Percentiles rank a stretch among this genome's conserved stretches.
Evolutionary conservation across 2,797 vertebrate genomes (phyloP).

Genomic region (Parauchenoglanis punctatus): DNA sequence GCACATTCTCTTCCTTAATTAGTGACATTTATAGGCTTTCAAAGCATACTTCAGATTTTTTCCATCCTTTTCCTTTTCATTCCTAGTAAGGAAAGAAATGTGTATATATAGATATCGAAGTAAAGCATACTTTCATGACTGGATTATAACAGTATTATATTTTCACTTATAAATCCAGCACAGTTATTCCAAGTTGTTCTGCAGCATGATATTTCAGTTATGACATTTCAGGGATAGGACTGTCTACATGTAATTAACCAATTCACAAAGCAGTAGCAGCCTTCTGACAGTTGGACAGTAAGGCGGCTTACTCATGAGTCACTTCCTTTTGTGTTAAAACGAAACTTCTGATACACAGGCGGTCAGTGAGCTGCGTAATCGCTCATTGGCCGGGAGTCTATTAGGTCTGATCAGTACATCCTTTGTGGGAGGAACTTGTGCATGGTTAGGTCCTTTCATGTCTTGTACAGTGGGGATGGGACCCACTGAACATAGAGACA

Average conservation of each 20-base stretch:
- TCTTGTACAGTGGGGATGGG: background rate
- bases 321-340: slow-evolving; percentile 15
- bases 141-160: background rate
- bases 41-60: slow-evolving; percentile 41
- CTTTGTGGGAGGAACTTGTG: slow-evolving; percentile 31
- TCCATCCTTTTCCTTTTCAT: slow-evolving; percentile 19
- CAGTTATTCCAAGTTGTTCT: background rate
- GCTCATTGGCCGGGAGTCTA: background rate
- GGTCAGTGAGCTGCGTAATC: background rate
- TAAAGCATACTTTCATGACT: background rate
- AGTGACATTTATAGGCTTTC: slow-evolving; percentile 37
- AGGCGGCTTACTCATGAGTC: background rate
- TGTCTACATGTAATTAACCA: background rate
- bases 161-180: background rate
- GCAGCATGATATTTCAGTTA: slow-evolving; percentile 11
- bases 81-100: slow-evolving; percentile 5
- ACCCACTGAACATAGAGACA: background rate
- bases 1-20: slow-evolving; percentile 2
- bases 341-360: background rate
- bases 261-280: too few relatives aligned
- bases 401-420: slow-evolving; percentile 52
- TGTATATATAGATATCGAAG: background rate
- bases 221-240: slow-evolving; percentile 20
- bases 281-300: background rate
- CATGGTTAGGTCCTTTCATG: slow-evolving; percentile 38